A percentile compares a stretch with the other conserved stretches of the same genome.
phyloP scores from a whole-genome alignment of 2,797 vertebrate species.

The Tragopan temminckii region DNA sequence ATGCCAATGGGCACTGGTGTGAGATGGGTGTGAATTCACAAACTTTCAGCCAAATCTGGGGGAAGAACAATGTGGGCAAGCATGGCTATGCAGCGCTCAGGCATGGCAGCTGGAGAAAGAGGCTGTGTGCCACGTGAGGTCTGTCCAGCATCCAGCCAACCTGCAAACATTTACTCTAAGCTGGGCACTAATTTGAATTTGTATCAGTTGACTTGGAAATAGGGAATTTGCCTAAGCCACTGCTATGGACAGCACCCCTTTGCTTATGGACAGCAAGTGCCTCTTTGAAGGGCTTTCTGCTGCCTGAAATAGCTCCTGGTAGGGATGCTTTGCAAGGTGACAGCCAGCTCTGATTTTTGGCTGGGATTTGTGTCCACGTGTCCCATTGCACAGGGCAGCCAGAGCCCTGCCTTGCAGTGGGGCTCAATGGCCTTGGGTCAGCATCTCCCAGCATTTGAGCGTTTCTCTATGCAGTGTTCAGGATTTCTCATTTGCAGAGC shows the following conservation, averaged over 20 bases:
- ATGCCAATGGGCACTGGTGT: background rate
- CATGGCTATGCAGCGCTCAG: background rate
- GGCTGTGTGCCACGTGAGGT: background rate
- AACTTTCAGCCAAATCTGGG: background rate
- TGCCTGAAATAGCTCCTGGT: background rate
- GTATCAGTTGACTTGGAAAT: background rate
- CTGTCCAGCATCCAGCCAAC: background rate
- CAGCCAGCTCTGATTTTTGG: background rate
- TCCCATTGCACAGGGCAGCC: background rate
- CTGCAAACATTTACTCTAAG: background rate
- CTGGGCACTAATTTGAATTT: background rate
- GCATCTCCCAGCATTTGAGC: background rate
- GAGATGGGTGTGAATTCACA: background rate
- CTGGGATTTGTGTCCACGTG: accelerated
- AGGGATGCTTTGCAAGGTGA: background rate
- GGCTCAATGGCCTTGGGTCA: background rate
- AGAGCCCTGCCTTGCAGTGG: background rate
- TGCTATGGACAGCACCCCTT: background rate
- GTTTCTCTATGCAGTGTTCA: background rate
- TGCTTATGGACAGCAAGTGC: background rate
- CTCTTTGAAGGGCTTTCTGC: background rate
- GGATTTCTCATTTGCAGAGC: background rate
- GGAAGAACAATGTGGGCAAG: background rate
- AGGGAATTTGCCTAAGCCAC: background rate
- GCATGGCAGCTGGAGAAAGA: background rate